A percentile compares a stretch with the other conserved stretches of the same genome.
phyloP scores from a whole-genome alignment of 2,888 invertebrate species.

The Cataglyphis altisquamis region DNA sequence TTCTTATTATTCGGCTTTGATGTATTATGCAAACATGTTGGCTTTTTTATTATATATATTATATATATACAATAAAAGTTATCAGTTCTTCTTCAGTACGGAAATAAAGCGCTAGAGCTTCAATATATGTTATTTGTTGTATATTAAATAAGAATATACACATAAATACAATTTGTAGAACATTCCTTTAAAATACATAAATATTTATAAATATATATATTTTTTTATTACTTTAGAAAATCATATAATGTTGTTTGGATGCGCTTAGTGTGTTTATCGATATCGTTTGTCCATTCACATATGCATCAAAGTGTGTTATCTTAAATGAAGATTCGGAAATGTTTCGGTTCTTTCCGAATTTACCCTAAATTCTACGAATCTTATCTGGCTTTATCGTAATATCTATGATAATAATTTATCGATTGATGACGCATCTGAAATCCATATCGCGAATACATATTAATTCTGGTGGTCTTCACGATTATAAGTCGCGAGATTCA shows the following conservation, averaged over 20 bases:
- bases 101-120: not conserved
- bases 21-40: slow-evolving; percentile 46
- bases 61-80: slow-evolving; percentile 38
- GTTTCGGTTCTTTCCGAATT: not conserved
- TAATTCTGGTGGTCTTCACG: not conserved
- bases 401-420: slow-evolving; percentile 28
- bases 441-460: not conserved
- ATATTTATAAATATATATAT: slow-evolving; percentile 28
- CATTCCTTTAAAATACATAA: not conserved
- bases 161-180: slow-evolving; percentile 1
- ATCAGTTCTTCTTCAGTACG: not conserved
- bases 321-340: slow-evolving; percentile 5
- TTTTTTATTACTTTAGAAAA: not conserved
- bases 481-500: not conserved
- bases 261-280: not conserved
- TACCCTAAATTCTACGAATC: slow-evolving; percentile 13
- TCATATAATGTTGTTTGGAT: not conserved
- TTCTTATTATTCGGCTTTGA: slow-evolving; percentile 33
- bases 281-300: not conserved
- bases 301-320: not conserved
- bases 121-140: not conserved
- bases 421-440: not conserved
- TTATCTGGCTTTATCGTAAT: slow-evolving; percentile 41
- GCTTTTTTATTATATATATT: slow-evolving; percentile 37
- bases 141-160: slow-evolving; percentile 57